Percentiles rank a stretch among this genome's conserved stretches.
Conservation (phyloP, 1,140 invertebrate species). For the Megalonaias nervosa region DNA sequence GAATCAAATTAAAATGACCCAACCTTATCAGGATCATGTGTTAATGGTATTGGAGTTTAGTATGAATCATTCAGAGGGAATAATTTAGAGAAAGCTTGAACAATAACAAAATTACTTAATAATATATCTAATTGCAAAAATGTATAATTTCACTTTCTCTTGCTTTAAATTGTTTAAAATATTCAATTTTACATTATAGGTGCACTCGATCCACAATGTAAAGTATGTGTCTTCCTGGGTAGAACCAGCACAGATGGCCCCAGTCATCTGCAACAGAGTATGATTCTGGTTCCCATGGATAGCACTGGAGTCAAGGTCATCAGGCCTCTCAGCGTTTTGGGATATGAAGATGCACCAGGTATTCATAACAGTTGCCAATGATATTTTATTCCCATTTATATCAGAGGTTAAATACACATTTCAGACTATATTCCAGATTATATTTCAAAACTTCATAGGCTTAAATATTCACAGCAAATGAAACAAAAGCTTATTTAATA, state of each 20-base stretch:
- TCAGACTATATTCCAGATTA: neutral
- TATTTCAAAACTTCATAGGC: no score
- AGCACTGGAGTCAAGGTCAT: constrained; percentile 69
- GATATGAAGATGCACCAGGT: constrained; percentile 71
- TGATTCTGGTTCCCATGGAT: constrained; percentile 73
- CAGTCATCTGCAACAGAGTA: constrained; percentile 70
- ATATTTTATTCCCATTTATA: neutral
- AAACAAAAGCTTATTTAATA: no score
- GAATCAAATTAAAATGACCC: no score
- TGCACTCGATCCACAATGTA: constrained; percentile 70
- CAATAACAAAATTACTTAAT: no score
- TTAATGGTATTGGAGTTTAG: no score
- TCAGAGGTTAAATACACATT: neutral
- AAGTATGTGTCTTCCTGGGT: constrained; percentile 73
- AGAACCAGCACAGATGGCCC: constrained; percentile 59
- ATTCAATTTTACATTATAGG: constrained; percentile 39
- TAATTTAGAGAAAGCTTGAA: no score
- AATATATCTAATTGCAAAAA: no score
- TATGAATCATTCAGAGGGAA: no score
- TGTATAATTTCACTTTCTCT: no score
- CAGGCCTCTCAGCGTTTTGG: constrained; percentile 69
- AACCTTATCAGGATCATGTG: no score
- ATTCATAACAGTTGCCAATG: constrained; percentile 11
- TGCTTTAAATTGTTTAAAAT: no score
- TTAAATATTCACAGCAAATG: no score